A percentile compares a stretch with the other conserved stretches of the same genome.
phyloP scores from a whole-genome alignment of 2,797 vertebrate species.

The Sebastes paucispinis region DNA sequence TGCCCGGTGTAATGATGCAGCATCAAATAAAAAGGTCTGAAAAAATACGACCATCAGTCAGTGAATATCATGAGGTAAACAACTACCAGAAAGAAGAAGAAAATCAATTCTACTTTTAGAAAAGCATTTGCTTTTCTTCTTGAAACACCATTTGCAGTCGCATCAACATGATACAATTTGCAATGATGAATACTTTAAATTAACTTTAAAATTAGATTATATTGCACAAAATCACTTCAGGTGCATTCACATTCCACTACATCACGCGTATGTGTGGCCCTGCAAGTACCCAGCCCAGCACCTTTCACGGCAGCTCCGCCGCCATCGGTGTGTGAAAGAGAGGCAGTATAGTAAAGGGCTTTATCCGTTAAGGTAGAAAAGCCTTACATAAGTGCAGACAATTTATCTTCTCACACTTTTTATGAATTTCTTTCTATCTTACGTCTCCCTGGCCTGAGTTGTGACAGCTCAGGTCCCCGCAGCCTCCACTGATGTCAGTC shows the following conservation, averaged over 20 bases:
- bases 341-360: background rate
- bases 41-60: slow-evolving; percentile 40
- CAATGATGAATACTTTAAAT: slow-evolving; percentile 32
- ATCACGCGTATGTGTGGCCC: background rate
- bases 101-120: slow-evolving; percentile 17
- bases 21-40: slow-evolving; percentile 30
- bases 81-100: slow-evolving; percentile 9
- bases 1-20: slow-evolving; percentile 44
- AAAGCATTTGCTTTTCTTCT: background rate
- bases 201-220: slow-evolving; percentile 16
- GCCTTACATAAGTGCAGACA: background rate
- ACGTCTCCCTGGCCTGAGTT: slow-evolving; percentile 8
- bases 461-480: slow-evolving; percentile 30
- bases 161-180: background rate
- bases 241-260: background rate
- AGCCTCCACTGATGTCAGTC: slow-evolving; percentile 36
- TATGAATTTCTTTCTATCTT: slow-evolving; percentile 1
- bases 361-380: background rate
- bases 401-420: background rate
- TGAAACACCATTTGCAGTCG: background rate
- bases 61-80: slow-evolving; percentile 30
- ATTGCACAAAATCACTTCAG: background rate
- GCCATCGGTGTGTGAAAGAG: background rate
- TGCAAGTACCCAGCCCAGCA: background rate
- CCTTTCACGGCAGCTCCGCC: background rate